Conservation (phyloP, 1,140 invertebrate species). For the Neoseiulus cucumeris region DNA sequence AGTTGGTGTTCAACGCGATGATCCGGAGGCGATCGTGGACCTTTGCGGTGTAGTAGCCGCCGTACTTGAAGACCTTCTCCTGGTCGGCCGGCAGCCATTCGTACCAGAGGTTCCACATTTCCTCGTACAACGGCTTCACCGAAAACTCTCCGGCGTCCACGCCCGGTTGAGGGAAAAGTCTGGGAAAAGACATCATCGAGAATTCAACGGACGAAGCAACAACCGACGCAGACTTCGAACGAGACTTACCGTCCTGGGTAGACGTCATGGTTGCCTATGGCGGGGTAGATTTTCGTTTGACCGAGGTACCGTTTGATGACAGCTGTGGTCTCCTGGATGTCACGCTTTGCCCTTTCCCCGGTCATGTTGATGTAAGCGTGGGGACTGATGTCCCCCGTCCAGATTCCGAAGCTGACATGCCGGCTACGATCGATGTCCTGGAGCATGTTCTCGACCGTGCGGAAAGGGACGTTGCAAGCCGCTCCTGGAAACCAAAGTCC, state of each 20-base stretch:
- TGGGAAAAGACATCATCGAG: background rate
- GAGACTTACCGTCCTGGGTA: background rate
- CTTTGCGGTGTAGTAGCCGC: slow-evolving; percentile 47
- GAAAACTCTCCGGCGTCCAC: slow-evolving; percentile 1
- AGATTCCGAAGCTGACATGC: slow-evolving; percentile 58
- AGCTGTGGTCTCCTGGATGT: slow-evolving; percentile 61
- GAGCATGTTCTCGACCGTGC: slow-evolving; percentile 75
- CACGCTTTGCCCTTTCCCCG: slow-evolving; percentile 57
- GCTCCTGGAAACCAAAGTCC: background rate
- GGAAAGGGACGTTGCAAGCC: slow-evolving; percentile 71
- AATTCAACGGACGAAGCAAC: no score
- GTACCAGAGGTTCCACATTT: slow-evolving; percentile 11
- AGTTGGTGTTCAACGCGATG: slow-evolving; percentile 50
- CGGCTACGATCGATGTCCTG: slow-evolving; percentile 63
- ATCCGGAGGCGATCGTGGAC: slow-evolving; percentile 42
- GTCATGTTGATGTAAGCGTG: slow-evolving; percentile 97
- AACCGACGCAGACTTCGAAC: no score
- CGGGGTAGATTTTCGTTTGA: slow-evolving; percentile 71
- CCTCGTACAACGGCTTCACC: slow-evolving; percentile 1
- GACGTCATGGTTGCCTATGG: slow-evolving; percentile 63
- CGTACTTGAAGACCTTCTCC: slow-evolving; percentile 20
- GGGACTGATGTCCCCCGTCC: slow-evolving; percentile 89
- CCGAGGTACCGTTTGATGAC: slow-evolving; percentile 62
- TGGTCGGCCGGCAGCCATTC: slow-evolving; percentile 6
- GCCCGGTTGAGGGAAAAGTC: background rate